Conservation (phyloP, 1,140 invertebrate species). For the Papilio aristodemus region DNA sequence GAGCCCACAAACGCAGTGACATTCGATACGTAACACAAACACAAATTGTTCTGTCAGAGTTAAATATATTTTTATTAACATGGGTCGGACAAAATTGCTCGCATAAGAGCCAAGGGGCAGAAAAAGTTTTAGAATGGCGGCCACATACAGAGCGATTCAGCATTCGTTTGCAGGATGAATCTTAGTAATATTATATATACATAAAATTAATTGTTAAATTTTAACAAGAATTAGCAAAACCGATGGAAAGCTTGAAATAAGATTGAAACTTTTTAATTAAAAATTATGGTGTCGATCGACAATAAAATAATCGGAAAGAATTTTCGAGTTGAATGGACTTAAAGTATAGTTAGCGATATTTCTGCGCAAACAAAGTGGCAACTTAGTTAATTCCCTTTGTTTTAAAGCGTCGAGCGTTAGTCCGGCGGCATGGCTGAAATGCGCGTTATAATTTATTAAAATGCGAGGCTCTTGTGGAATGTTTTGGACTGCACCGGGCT, state of each 20-base stretch:
- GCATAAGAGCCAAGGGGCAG: no score
- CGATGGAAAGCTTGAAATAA: background rate
- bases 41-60: no score
- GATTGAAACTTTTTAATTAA: conserved; percentile 10
- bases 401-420: background rate
- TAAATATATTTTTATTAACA: no score
- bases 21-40: no score
- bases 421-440: background rate
- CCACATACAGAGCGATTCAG: no score
- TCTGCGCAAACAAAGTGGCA: conserved; percentile 4
- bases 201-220: no score
- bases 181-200: no score
- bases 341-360: conserved; percentile 12
- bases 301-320: background rate
- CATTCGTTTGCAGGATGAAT: no score
- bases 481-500: background rate
- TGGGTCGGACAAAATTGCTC: no score
- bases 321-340: conserved; percentile 7
- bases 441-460: background rate
- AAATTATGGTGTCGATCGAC: background rate
- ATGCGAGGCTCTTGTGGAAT: background rate
- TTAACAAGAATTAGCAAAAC: background rate
- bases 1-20: no score
- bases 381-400: conserved; percentile 8
- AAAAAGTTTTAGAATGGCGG: no score